phyloP scores from a whole-genome alignment of 2,888 invertebrate species.

The Hypsopygia costalis region DNA sequence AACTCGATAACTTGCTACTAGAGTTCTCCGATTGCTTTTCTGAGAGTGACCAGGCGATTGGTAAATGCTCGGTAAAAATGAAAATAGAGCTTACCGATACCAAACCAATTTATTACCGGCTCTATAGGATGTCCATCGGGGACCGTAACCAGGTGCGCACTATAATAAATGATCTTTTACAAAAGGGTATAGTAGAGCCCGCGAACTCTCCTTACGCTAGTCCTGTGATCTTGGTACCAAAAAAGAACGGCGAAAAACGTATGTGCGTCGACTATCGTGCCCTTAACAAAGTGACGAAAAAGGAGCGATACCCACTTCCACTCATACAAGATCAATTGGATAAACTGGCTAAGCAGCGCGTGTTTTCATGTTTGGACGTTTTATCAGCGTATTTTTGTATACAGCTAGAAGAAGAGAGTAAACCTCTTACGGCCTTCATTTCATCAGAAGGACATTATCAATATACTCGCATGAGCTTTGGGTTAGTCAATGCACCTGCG shows the following conservation, averaged over 20 bases:
- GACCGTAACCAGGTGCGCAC: too few relatives aligned
- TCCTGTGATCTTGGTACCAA: neutral
- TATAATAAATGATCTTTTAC: neutral
- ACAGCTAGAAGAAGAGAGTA: neutral
- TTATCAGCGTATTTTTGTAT: neutral
- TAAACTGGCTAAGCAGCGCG: neutral
- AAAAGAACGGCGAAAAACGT: neutral
- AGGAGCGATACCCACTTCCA: neutral
- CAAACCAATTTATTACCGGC: too few relatives aligned
- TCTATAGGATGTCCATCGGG: too few relatives aligned
- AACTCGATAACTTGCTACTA: too few relatives aligned
- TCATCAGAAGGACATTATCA: neutral
- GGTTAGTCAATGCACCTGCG: neutral
- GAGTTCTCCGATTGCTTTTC: too few relatives aligned
- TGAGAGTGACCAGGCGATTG: too few relatives aligned
- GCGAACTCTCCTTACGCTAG: neutral
- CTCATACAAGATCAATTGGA: neutral
- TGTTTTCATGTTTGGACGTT: neutral
- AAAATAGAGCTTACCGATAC: too few relatives aligned
- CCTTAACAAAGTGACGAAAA: neutral
- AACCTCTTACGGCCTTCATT: neutral
- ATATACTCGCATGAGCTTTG: neutral
- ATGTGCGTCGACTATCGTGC: neutral
- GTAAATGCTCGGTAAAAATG: too few relatives aligned
- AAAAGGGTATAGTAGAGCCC: neutral